These are phyloP conservation scores for Cydia strobilella DNA, from an alignment of 1,140 invertebrate species.

Conservation along the genomic window DNA sequence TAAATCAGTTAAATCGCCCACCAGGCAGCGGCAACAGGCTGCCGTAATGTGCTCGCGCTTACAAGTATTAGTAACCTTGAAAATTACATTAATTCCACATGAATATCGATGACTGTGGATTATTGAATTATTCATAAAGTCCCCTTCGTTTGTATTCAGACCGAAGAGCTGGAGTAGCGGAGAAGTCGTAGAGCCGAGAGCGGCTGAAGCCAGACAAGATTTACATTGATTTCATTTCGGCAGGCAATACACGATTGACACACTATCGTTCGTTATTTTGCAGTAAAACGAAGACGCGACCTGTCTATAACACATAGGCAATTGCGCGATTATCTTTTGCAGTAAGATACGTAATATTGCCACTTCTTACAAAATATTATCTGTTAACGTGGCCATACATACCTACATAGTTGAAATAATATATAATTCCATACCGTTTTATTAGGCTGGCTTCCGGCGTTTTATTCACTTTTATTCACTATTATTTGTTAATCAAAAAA, in stretches of 20 bases:
- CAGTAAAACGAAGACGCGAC: no score
- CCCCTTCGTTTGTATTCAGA: conserved; percentile 49
- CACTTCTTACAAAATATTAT: no score
- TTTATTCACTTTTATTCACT: neutral
- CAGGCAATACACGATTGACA: neutral
- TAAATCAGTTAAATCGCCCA: neutral
- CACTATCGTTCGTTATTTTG: neutral
- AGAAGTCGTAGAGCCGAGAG: conserved; percentile 26
- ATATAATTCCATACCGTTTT: no score
- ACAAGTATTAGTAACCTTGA: conserved; percentile 24
- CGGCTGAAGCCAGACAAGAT: conserved; percentile 9
- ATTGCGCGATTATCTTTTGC: no score
- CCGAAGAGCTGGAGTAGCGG: conserved; percentile 39
- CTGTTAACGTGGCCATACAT: no score
- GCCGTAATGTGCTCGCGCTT: neutral
- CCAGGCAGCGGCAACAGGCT: neutral
- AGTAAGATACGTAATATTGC: no score
- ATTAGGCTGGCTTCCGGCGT: no score
- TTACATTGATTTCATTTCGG: conserved; percentile 28
- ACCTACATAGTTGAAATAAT: no score
- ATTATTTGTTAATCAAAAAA: neutral
- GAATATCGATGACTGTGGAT: conserved; percentile 51
- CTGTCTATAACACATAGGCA: no score
- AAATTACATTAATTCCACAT: conserved; percentile 37
- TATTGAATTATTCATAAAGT: conserved; percentile 53